Base-by-base conservation (phyloP, 2,797 vertebrate species). In the Nannoperca australis region DNA sequence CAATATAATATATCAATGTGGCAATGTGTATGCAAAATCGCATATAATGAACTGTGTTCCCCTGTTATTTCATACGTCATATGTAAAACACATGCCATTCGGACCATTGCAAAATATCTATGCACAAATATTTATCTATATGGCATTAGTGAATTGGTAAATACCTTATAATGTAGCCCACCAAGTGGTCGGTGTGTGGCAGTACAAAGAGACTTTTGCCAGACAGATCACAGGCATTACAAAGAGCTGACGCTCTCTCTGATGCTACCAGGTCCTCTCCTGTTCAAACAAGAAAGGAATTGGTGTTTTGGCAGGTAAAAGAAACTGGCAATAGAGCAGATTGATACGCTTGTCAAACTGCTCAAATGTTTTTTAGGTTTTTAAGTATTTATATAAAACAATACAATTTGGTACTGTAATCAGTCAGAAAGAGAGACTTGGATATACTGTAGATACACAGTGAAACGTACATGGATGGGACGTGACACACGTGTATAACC, bases 111-210 rank as follows among this genome's bases (percentile, higher is more conserved):
- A 34, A 47, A 36, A 69, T 17, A 68, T 53, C 1, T 15, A 24
- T 45, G 36, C 11, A 11, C 22, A 30, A 3, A 9, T 27, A 12
- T 44, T 0, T 6, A 36, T 54, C 30, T 7, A 3, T 55, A 27
- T n/a, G 18, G n/a, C 5, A 44, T 14, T 9, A 59, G 7, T 10
- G 32, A 58, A 50, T 38, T 9, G 55, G 42, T 72, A 81, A 77
- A 78, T 83, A 99, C 98, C 98, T 96, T 91, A 99, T 99, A 72
- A 99, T 99, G 79, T 99, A 99, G 54, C 98, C 98, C 84, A 99
- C 98, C 6, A 99, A 94, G 88, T 99, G 98, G 89, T 99, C 98
- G 0, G 98, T 99, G 89, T 99, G 98, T 1, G 98, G 98, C 78
- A 99, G 94, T 0, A 99, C 98, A 55, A 99, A 99, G 45, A 99